Conservation (phyloP, 1,140 invertebrate genomes). For the Neodiprion fabricii region DNA sequence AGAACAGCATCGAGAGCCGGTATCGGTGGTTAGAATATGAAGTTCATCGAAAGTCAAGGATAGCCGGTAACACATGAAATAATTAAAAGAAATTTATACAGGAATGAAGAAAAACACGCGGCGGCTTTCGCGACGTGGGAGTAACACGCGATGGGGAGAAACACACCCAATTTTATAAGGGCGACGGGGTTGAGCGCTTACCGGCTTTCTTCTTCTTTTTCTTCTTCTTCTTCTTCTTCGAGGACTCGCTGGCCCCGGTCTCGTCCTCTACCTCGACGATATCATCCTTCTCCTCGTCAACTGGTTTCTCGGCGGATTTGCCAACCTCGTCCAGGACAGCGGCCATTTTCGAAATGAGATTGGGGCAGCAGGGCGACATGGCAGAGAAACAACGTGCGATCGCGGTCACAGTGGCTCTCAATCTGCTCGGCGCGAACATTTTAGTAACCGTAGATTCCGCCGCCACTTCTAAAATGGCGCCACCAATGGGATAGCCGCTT, state of each 20-base stretch:
- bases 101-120: constrained; percentile 16
- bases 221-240: constrained; percentile 76
- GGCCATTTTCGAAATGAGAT: constrained; percentile 57
- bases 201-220: constrained; percentile 78
- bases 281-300: constrained; percentile 57
- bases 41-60: too few relatives aligned
- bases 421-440: too few relatives aligned
- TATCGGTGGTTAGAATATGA: too few relatives aligned
- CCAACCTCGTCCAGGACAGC: constrained; percentile 63
- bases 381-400: constrained; percentile 8
- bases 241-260: constrained; percentile 63
- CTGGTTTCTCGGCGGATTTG: constrained; percentile 58
- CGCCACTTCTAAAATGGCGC: too few relatives aligned
- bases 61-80: not conserved
- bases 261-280: constrained; percentile 62
- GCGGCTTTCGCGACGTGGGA: not conserved
- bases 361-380: not conserved
- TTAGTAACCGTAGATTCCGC: too few relatives aligned
- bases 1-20: too few relatives aligned
- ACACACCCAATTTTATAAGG: too few relatives aligned
- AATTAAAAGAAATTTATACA: not conserved
- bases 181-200: constrained; percentile 40
- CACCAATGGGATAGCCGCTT: too few relatives aligned
- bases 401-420: too few relatives aligned
- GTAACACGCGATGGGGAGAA: too few relatives aligned